These are phyloP conservation scores for Cyphomyrmex costatus DNA, from an alignment of 1,140 invertebrate genomes.

Conservation along the genomic window DNA sequence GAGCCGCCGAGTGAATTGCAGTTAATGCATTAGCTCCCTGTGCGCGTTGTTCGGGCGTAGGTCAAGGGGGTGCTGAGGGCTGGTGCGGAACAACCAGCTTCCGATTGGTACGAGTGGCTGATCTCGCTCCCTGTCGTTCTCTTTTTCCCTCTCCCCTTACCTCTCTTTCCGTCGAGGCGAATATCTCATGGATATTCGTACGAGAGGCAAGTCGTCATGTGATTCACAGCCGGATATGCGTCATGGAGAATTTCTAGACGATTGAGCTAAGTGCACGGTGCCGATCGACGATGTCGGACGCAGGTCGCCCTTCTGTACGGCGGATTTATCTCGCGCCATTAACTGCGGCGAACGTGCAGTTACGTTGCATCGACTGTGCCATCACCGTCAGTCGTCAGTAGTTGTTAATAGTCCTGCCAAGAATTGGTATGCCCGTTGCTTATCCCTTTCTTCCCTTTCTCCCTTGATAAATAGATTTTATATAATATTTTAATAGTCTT, in stretches of 20 bases:
- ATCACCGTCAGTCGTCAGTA: slow-evolving; percentile 20
- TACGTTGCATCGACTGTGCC: slow-evolving; percentile 38
- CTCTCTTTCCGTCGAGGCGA: slow-evolving; percentile 59
- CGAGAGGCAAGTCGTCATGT: slow-evolving; percentile 73
- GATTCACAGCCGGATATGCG: slow-evolving; percentile 81
- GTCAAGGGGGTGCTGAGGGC: slow-evolving; percentile 61
- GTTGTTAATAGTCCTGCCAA: slow-evolving; percentile 25
- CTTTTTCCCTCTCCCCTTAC: slow-evolving; percentile 21
- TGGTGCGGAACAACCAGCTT: slow-evolving; percentile 78
- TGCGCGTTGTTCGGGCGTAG: slow-evolving; percentile 33
- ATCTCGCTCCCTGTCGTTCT: slow-evolving; percentile 50
- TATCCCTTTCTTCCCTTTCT: background rate
- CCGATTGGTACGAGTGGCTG: slow-evolving; percentile 81
- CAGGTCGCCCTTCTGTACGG: slow-evolving; percentile 66
- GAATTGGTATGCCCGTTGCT: background rate
- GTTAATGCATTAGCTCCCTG: slow-evolving; percentile 77
- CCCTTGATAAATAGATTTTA: background rate
- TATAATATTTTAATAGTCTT: background rate
- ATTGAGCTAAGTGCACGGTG: slow-evolving; percentile 80
- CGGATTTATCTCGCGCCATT: slow-evolving; percentile 72
- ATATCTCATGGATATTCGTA: slow-evolving; percentile 72
- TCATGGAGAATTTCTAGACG: slow-evolving; percentile 83
- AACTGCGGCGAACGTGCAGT: slow-evolving; percentile 46
- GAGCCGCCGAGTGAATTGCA: slow-evolving; percentile 76
- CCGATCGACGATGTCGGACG: slow-evolving; percentile 64